A percentile compares a stretch with the other conserved stretches of the same genome.
phyloP scores from a whole-genome alignment of 92 coral and sea anemone genomes.

The Paramuricea clavata region DNA sequence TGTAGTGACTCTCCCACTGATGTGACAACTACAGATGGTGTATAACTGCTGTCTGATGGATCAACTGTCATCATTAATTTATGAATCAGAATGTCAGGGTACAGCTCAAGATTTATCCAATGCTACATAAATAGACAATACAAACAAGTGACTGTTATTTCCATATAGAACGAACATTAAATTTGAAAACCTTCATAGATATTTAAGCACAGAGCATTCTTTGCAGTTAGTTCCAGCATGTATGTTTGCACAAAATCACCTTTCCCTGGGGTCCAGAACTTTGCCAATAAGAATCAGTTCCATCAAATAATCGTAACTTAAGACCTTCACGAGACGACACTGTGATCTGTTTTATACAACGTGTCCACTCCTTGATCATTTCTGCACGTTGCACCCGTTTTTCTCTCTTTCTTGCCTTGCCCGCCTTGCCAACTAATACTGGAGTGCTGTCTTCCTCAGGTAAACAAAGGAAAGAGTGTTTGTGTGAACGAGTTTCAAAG shows the following conservation, averaged over 20 bases:
- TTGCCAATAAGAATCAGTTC: conserved; percentile 98
- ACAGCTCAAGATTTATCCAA: conserved; percentile 94
- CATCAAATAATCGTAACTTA: conserved; percentile 82
- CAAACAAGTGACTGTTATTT: background rate
- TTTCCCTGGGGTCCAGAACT: conserved; percentile 98
- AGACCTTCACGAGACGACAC: conserved; percentile 97
- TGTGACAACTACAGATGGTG: conserved; percentile 93
- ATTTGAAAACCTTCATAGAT: no score
- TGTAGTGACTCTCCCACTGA: conserved; percentile 83
- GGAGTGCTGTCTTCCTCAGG: conserved; percentile 93
- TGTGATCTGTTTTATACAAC: conserved; percentile 83
- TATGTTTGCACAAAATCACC: conserved; percentile 49
- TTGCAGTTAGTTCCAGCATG: background rate
- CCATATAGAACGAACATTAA: no score
- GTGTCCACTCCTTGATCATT: conserved; percentile 92
- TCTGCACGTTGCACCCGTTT: conserved; percentile 77
- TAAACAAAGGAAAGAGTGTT: conserved; percentile 92
- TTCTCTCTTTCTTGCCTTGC: conserved; percentile 77
- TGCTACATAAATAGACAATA: conserved; percentile 62
- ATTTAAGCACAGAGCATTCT: no score
- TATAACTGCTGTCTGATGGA: conserved; percentile 99
- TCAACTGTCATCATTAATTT: conserved; percentile 91
- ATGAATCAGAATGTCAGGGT: conserved; percentile 88
- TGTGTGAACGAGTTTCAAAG: conserved; percentile 91
- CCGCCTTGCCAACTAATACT: conserved; percentile 91